Conservation (phyloP, 1,140 invertebrate species). For the Drosophila nigromelanica region DNA sequence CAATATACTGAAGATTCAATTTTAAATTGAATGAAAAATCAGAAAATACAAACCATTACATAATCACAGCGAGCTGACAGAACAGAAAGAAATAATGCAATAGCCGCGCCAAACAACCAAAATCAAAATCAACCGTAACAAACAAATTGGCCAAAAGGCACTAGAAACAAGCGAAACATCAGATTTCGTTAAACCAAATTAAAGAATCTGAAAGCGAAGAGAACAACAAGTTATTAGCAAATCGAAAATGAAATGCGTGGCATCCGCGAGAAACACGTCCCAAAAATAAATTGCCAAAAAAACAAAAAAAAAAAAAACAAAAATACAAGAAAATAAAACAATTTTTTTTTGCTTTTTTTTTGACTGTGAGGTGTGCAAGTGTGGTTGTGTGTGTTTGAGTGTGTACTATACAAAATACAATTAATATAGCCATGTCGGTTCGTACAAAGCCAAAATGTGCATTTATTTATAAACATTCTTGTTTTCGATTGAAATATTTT, state of each 20-base stretch:
- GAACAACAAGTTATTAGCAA: conserved; percentile 73
- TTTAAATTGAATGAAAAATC: conserved; percentile 60
- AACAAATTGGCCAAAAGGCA: conserved; percentile 42
- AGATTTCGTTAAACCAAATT: conserved; percentile 15
- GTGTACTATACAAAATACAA: conserved; percentile 44
- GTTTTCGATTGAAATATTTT: conserved; percentile 68
- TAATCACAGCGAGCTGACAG: conserved; percentile 41
- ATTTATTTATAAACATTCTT: conserved; percentile 78
- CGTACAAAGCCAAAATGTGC: conserved; percentile 36
- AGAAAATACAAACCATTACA: conserved; percentile 26
- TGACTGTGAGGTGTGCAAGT: conserved; percentile 37
- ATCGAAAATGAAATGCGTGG: conserved; percentile 57
- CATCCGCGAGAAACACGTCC: conserved; percentile 56
- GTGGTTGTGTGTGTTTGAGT: conserved; percentile 10
- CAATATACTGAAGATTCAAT: conserved; percentile 40
- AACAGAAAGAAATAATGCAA: conserved; percentile 16
- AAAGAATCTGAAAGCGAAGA: conserved; percentile 34
- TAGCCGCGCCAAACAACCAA: conserved; percentile 40
- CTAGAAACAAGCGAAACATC: conserved; percentile 27
- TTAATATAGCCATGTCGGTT: conserved; percentile 58
- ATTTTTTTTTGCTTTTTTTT: conserved; percentile 38
- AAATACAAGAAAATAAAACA: conserved; percentile 24
- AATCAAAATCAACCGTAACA: conserved; percentile 35
- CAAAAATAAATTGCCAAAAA: conserved; percentile 71
- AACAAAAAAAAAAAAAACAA: not conserved